Evolutionary conservation across 2,113 vertebrate genomes (phyloP).

Genomic region (Fukomys damarensis): DNA sequence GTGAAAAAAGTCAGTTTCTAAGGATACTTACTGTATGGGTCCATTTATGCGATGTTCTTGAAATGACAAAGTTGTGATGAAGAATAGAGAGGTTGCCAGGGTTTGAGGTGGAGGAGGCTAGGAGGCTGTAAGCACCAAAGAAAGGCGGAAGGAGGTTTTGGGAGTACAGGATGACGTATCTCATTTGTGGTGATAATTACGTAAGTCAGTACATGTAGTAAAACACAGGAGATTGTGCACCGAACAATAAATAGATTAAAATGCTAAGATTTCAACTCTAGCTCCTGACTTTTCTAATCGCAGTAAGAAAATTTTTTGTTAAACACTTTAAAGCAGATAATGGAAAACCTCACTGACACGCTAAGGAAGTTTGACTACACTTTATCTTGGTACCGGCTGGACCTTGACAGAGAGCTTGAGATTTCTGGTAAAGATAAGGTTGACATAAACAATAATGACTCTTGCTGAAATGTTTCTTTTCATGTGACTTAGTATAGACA

Average conservation of each 20-base stretch:
- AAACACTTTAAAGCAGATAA: neutral
- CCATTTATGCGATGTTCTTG: neutral
- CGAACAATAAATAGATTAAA: neutral
- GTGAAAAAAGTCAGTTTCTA: neutral
- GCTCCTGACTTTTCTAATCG: neutral
- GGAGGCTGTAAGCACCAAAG: neutral
- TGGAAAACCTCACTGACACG: neutral
- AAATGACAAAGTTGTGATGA: neutral
- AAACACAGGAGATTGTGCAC: neutral
- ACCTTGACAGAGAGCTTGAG: neutral
- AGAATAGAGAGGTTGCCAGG: neutral
- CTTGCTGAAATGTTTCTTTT: conserved; percentile 41
- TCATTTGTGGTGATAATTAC: neutral
- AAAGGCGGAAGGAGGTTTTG: neutral
- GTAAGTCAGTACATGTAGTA: neutral
- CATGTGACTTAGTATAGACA: neutral
- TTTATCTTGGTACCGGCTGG: neutral
- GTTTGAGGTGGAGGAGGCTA: neutral
- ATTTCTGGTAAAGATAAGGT: neutral
- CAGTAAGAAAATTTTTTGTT: neutral
- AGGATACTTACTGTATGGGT: neutral
- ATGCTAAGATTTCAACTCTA: neutral
- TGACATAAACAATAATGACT: neutral
- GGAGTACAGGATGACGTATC: neutral
- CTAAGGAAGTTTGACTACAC: neutral